phyloP scores from a whole-genome alignment of 1,140 invertebrate genomes.

The Danaus melanippus region DNA sequence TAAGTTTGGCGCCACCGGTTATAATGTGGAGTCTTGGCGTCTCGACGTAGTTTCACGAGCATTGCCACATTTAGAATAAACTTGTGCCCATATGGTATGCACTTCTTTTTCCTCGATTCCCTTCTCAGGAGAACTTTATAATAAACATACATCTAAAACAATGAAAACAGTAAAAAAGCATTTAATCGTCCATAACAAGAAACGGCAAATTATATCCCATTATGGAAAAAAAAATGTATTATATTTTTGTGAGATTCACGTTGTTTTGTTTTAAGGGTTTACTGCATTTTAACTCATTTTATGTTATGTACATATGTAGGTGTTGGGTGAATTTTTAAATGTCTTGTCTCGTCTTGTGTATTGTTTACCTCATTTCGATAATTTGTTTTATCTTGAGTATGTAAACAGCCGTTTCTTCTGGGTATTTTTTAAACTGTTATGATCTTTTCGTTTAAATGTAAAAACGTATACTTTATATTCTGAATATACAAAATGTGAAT shows the following conservation, averaged over 20 bases:
- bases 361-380: conserved; percentile 9
- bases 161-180: conserved; percentile 27
- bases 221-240: conserved; percentile 21
- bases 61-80: conserved; percentile 27
- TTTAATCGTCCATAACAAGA: conserved; percentile 24
- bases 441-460: too few species aligned
- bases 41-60: conserved; percentile 23
- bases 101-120: conserved; percentile 30
- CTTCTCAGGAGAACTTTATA: conserved; percentile 22
- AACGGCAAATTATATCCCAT: conserved; percentile 24
- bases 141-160: conserved; percentile 23
- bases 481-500: too few species aligned
- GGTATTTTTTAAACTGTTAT: too few species aligned
- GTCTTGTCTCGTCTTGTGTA: conserved; percentile 4
- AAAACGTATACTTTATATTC: too few species aligned
- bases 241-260: conserved; percentile 18
- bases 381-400: too few species aligned
- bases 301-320: conserved; percentile 8
- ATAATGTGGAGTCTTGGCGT: conserved; percentile 11
- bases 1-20: conserved; percentile 20
- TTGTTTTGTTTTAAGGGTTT: conserved; percentile 17
- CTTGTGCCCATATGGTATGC: conserved; percentile 27
- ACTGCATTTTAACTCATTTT: conserved; percentile 14
- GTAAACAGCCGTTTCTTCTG: too few species aligned
- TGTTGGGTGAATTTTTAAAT: conserved; percentile 2